A percentile compares a stretch with the other conserved stretches of the same genome.
Evolutionary conservation across 2,888 invertebrate genomes (phyloP).

Genomic region (Orthosia incerta): DNA sequence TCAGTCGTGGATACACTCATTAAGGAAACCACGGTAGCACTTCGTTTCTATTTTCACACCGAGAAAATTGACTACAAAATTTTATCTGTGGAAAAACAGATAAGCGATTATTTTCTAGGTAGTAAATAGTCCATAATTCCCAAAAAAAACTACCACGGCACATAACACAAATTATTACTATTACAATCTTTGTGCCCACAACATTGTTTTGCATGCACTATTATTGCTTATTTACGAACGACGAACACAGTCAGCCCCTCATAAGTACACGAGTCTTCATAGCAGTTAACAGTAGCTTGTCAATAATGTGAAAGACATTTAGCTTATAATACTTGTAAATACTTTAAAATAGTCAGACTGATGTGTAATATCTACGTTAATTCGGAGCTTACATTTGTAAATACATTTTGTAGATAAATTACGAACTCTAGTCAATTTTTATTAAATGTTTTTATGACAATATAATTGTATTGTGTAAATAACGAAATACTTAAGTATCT

Average conservation of each 20-base stretch:
- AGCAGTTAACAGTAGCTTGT: constrained; percentile 62
- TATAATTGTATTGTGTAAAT: constrained; percentile 88
- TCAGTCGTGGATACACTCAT: not conserved
- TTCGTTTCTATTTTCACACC: not conserved
- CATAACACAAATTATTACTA: not conserved
- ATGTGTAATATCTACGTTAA: constrained; percentile 84
- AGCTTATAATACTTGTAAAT: constrained; percentile 63
- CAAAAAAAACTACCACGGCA: not conserved
- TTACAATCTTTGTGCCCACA: no score
- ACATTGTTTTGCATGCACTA: constrained; percentile 18
- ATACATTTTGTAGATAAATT: constrained; percentile 87
- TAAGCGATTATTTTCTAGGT: not conserved
- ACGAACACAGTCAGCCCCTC: constrained; percentile 33
- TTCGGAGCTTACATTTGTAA: constrained; percentile 89
- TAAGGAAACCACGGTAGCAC: not conserved
- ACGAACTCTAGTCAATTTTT: constrained; percentile 89
- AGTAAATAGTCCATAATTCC: not conserved
- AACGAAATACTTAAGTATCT: constrained; percentile 75
- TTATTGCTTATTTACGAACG: constrained; percentile 28
- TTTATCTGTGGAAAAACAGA: not conserved
- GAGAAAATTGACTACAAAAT: not conserved
- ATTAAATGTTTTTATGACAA: constrained; percentile 89
- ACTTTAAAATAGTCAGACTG: constrained; percentile 83
- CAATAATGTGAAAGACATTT: constrained; percentile 52
- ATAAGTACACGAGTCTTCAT: constrained; percentile 47